These are phyloP conservation scores for Poecilobothrus nobilitatus DNA, from an alignment of 2,888 invertebrate species.

Conservation along the genomic window DNA sequence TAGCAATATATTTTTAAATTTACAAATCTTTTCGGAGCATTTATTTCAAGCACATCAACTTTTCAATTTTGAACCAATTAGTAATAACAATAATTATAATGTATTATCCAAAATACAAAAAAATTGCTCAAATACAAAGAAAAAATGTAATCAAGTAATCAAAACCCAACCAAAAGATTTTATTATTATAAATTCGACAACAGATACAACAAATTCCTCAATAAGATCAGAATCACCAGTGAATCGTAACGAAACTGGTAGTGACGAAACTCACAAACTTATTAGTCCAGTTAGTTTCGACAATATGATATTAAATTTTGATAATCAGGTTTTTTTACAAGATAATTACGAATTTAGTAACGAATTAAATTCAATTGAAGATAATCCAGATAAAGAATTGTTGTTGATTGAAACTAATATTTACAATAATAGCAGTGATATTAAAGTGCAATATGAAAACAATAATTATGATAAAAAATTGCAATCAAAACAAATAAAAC, in stretches of 20 bases:
- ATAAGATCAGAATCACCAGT: not conserved
- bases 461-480: not conserved
- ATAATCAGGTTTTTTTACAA: not conserved
- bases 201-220: not conserved
- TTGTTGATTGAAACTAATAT: not conserved
- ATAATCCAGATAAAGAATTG: not conserved
- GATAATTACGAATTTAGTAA: not conserved
- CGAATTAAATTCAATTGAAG: not conserved
- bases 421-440: not conserved
- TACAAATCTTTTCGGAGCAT: conserved; percentile 8
- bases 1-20: conserved; percentile 1
- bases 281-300: not conserved
- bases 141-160: not conserved
- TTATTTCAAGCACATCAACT: conserved; percentile 11
- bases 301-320: conserved; percentile 8
- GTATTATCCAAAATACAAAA: not conserved
- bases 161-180: not conserved
- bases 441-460: not conserved
- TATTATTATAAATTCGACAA: not conserved
- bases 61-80: conserved; percentile 11
- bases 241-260: not conserved
- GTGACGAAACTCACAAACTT: not conserved
- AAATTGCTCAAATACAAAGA: not conserved
- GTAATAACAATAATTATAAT: not conserved
- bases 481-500: not conserved